phyloP scores from a whole-genome alignment of 2,797 vertebrate species.

The Paratrypauchen microcephalus region DNA sequence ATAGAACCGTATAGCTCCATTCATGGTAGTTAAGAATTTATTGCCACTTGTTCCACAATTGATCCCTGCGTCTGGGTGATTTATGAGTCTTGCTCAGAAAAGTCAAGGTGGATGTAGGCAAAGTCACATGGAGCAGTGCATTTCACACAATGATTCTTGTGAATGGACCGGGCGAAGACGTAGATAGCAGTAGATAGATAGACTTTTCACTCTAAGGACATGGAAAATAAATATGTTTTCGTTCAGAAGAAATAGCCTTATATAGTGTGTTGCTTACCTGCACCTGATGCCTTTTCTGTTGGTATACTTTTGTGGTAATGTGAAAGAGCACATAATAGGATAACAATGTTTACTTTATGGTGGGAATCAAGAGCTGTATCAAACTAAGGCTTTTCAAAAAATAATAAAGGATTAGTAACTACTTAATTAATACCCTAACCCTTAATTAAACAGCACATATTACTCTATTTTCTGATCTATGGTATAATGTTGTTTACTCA shows the following conservation, averaged over 20 bases:
- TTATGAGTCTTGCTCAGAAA: conserved; percentile 46
- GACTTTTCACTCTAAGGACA: background rate
- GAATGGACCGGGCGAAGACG: conserved; percentile 25
- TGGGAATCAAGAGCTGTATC: background rate
- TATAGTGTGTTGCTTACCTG: background rate
- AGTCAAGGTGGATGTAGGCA: conserved; percentile 46
- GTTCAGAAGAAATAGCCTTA: background rate
- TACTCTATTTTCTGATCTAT: too few species aligned
- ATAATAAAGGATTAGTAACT: too few species aligned
- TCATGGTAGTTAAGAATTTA: conserved; percentile 39
- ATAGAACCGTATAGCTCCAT: conserved; percentile 28
- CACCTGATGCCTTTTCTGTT: background rate
- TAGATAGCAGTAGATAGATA: conserved; percentile 29
- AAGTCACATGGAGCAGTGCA: conserved; percentile 40
- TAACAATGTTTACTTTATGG: background rate
- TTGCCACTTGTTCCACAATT: conserved; percentile 46
- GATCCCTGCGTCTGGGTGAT: conserved; percentile 44
- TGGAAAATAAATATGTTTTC: background rate
- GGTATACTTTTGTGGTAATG: background rate
- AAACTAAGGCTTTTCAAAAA: too few species aligned
- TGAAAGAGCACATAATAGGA: background rate
- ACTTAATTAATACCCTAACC: too few species aligned
- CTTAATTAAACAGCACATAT: too few species aligned
- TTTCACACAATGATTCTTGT: conserved; percentile 5
- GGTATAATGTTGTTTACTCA: too few species aligned